A percentile compares a stretch with the other conserved stretches of the same genome.
These are phyloP conservation scores for Amphipyra tragopoginis DNA, from an alignment of 2,888 invertebrate species.

Conservation along the genomic window DNA sequence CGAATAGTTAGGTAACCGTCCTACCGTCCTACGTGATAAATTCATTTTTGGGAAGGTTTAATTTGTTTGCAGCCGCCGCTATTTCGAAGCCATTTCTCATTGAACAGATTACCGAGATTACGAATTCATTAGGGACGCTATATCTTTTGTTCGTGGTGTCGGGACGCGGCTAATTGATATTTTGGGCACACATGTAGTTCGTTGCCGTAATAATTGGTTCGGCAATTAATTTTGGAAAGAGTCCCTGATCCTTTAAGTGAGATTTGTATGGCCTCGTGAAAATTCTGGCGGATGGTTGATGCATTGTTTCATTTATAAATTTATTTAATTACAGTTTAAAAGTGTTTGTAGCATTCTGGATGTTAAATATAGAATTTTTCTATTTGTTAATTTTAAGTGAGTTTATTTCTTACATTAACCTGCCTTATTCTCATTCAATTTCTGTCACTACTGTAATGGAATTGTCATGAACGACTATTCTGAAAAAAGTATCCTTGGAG, in stretches of 20 bases:
- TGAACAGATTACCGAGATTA: slow-evolving; percentile 89
- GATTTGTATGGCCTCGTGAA: not conserved
- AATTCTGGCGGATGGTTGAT: not conserved
- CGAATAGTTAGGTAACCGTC: slow-evolving; percentile 75
- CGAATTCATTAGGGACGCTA: slow-evolving; percentile 87
- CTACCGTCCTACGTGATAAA: slow-evolving; percentile 81
- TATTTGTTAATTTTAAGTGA: too few relatives aligned
- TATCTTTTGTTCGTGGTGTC: slow-evolving; percentile 80
- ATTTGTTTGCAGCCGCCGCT: slow-evolving; percentile 85
- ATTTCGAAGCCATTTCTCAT: slow-evolving; percentile 88
- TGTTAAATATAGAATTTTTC: too few relatives aligned
- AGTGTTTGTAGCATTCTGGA: too few relatives aligned
- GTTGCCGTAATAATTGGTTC: slow-evolving; percentile 61
- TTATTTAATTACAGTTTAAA: too few relatives aligned
- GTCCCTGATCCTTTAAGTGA: slow-evolving; percentile 13
- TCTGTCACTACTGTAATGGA: too few relatives aligned
- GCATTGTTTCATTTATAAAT: too few relatives aligned
- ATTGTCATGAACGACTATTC: too few relatives aligned
- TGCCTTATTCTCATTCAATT: too few relatives aligned
- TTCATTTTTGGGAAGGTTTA: slow-evolving; percentile 89
- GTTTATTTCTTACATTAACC: too few relatives aligned
- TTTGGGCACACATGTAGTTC: slow-evolving; percentile 80
- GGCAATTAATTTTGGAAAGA: slow-evolving; percentile 55
- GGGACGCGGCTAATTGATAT: slow-evolving; percentile 84
- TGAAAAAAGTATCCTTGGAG: too few relatives aligned